Base-by-base conservation (phyloP, 2,113 vertebrate genomes). In the Conger conger region DNA sequence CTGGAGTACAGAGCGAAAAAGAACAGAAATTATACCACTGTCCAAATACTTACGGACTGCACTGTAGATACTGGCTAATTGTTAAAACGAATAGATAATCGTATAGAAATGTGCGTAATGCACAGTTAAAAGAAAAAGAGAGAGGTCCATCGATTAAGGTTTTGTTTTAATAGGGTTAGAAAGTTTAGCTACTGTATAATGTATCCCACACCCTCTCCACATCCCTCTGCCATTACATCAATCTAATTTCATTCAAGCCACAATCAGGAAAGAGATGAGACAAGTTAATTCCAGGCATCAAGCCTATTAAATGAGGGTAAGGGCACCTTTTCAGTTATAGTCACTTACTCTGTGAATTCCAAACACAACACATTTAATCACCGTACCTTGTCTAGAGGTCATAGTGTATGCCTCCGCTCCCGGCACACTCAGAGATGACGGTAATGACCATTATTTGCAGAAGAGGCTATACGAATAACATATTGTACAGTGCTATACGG, bases 361-460 rank as follows among this genome's bases (percentile, higher is more conserved):
- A 7, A 36, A 79, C 9, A 79, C 36, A 20, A 17, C 33, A 36
- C 80, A 83, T 30, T 33, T 79, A 86, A 85, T 86, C 85, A 84
- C 45, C 53, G 76, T 78, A 54, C 63, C 37, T 54, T 23, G 81
- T 85, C 79, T 83, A 17, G 82, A 37, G 79, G 81, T 87, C 81
- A 86, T 88, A 85, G 86, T 78, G 83, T 76, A 76, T 73, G 82
- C 60, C 79, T 63, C 60, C 78, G 57, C 85, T 82, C 84, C 89
- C 83, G 85, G 86, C 86, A 82, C 79, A 79, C 63, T 77, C 83
- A 30, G 27, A 45, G 81, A 87, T 63, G 83, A 83, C 54, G 83
- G 83, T 83, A 63, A 86, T 82, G 78, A 80, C 79, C n/a, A 86
- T 80, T 45, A 63, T 85, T 76, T 86, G 83, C 73, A 81, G 85